Conservation (phyloP, 2,888 invertebrate genomes). For the Ectropis crepuscularia region DNA sequence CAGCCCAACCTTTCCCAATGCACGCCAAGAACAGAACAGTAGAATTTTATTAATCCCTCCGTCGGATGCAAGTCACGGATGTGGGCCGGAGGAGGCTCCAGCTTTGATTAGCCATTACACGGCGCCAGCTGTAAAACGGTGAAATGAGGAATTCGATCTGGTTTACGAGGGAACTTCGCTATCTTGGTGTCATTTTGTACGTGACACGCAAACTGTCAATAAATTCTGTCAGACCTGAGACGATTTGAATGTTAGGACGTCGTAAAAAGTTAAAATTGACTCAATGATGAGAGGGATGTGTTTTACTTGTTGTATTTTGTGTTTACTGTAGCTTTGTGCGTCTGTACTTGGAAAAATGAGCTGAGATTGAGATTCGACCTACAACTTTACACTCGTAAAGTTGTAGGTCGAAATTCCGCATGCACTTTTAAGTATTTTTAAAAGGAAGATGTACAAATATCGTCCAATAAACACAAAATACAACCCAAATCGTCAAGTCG, state of each 20-base stretch:
- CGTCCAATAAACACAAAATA: no score
- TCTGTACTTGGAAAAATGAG: no score
- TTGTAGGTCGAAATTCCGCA: no score
- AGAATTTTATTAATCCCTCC: slow-evolving; percentile 24
- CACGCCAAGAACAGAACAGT: slow-evolving; percentile 17
- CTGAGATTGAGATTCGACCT: no score
- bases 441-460: no score
- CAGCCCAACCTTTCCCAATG: slow-evolving; percentile 6
- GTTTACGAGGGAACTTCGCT: slow-evolving; percentile 15
- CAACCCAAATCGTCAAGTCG: no score
- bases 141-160: slow-evolving; percentile 20
- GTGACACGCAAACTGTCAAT: slow-evolving; percentile 7
- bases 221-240: not conserved
- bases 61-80: slow-evolving; percentile 16
- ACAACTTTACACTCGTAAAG: no score
- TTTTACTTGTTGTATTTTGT: no score
- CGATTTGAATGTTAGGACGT: slow-evolving; percentile 1
- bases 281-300: not conserved
- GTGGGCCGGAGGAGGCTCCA: slow-evolving; percentile 2
- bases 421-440: no score
- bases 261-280: slow-evolving; percentile 5
- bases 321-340: no score
- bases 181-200: slow-evolving; percentile 19
- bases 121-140: slow-evolving; percentile 19
- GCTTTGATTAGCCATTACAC: slow-evolving; percentile 27